These are phyloP conservation scores for Cantharis rustica DNA, from an alignment of 2,888 invertebrate species.

Conservation along the genomic window DNA sequence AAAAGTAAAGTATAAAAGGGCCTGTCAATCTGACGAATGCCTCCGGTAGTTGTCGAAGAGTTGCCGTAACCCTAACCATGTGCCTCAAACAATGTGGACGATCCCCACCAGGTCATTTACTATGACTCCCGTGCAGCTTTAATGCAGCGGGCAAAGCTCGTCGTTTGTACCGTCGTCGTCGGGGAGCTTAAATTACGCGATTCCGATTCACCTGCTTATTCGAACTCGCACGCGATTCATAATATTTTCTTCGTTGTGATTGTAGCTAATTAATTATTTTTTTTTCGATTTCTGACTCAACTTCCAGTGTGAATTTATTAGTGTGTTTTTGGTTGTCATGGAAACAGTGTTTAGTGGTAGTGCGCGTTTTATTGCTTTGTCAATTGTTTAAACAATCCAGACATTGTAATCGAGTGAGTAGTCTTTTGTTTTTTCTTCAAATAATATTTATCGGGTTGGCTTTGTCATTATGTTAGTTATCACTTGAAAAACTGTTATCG, in stretches of 20 bases:
- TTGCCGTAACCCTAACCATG: conserved; percentile 30
- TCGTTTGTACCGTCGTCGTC: not conserved
- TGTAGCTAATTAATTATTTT: not conserved
- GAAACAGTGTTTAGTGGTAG: not conserved
- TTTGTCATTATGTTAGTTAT: not conserved
- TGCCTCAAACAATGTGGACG: conserved; percentile 25
- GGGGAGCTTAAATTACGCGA: not conserved
- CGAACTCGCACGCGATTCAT: not conserved
- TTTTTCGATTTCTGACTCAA: not conserved
- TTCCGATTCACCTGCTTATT: not conserved
- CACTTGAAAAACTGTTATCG: not conserved
- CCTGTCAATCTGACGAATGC: conserved; percentile 33
- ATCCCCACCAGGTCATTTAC: conserved; percentile 20
- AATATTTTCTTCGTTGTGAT: not conserved
- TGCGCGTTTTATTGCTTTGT: not conserved
- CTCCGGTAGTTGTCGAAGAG: conserved; percentile 35
- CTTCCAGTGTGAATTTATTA: not conserved
- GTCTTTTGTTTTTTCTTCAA: not conserved
- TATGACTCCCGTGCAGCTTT: conserved; percentile 9
- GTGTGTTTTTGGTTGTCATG: not conserved
- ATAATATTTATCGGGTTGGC: not conserved
- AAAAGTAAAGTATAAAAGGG: conserved; percentile 24
- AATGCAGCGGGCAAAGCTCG: conserved; percentile 17
- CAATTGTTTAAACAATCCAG: not conserved
- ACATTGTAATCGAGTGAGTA: not conserved